Percentiles rank a stretch among this genome's conserved stretches.
phyloP scores from a whole-genome alignment of 2,888 invertebrate genomes.

The Dyspetes luteomarginatus region DNA sequence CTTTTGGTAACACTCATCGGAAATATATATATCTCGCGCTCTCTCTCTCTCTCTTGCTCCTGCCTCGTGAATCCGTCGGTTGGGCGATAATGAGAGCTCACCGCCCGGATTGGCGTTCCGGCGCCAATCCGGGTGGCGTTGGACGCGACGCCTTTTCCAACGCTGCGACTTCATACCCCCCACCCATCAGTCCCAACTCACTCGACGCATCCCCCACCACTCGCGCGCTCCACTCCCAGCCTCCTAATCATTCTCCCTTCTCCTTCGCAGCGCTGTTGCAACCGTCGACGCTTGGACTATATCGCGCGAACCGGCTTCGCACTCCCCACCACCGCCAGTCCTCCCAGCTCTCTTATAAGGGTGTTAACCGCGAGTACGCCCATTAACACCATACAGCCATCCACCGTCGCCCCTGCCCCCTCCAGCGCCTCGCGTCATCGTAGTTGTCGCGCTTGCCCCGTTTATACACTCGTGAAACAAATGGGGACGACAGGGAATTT shows the following conservation, averaged over 20 bases:
- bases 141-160: slow-evolving; percentile 84
- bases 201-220: slow-evolving; percentile 48
- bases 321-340: slow-evolving; percentile 50
- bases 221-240: slow-evolving; percentile 14
- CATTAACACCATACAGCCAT: slow-evolving; percentile 81
- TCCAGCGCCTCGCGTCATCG: slow-evolving; percentile 15
- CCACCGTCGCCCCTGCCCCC: slow-evolving; percentile 51
- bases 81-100: slow-evolving; percentile 82
- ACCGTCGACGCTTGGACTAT: slow-evolving; percentile 42
- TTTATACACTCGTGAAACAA: slow-evolving; percentile 27
- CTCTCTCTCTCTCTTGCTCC: slow-evolving; percentile 81
- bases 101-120: slow-evolving; percentile 82
- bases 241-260: slow-evolving; percentile 47
- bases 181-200: slow-evolving; percentile 46
- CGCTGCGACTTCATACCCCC: slow-evolving; percentile 72
- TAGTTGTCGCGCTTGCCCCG: slow-evolving; percentile 38
- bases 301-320: slow-evolving; percentile 56
- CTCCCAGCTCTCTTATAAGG: slow-evolving; percentile 71
- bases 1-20: slow-evolving; percentile 28
- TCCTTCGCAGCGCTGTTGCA: slow-evolving; percentile 30
- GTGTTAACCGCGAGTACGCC: slow-evolving; percentile 84
- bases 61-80: slow-evolving; percentile 71
- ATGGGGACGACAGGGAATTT: slow-evolving; percentile 19
- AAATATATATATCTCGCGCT: slow-evolving; percentile 30
- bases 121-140: slow-evolving; percentile 84